phyloP scores from a whole-genome alignment of 2,113 vertebrate genomes.

The Rostratula benghalensis region DNA sequence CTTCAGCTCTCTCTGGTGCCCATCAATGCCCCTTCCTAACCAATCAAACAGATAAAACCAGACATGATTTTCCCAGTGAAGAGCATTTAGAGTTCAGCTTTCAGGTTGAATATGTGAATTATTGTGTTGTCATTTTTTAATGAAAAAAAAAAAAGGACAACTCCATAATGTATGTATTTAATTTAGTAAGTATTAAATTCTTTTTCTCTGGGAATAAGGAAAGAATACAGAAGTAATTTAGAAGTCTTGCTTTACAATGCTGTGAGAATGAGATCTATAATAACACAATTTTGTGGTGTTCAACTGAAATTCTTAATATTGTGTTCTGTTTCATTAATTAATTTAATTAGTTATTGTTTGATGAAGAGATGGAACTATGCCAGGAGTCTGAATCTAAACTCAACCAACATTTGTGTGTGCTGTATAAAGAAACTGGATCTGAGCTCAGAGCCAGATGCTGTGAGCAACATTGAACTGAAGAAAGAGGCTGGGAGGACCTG shows the following conservation, averaged over 20 bases:
- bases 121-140: neutral
- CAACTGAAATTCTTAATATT: neutral
- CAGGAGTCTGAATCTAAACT: neutral
- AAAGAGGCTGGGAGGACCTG: neutral
- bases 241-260: neutral
- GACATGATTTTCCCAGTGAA: neutral
- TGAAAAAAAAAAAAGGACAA: neutral
- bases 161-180: neutral
- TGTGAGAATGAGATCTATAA: neutral
- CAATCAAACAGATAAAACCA: neutral
- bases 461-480: neutral
- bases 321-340: slow-evolving; percentile 14
- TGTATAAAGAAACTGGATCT: neutral
- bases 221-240: neutral
- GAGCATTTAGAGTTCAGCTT: neutral
- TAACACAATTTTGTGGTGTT: neutral
- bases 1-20: neutral
- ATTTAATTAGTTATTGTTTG: slow-evolving; percentile 23
- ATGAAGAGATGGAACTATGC: neutral
- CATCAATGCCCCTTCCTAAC: neutral
- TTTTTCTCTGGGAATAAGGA: neutral
- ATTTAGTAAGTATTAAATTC: neutral
- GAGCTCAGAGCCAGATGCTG: neutral
- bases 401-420: neutral
- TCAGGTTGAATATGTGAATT: neutral